phyloP scores from a whole-genome alignment of 1,140 invertebrate genomes.

The Zaprionus tsacasi region DNA sequence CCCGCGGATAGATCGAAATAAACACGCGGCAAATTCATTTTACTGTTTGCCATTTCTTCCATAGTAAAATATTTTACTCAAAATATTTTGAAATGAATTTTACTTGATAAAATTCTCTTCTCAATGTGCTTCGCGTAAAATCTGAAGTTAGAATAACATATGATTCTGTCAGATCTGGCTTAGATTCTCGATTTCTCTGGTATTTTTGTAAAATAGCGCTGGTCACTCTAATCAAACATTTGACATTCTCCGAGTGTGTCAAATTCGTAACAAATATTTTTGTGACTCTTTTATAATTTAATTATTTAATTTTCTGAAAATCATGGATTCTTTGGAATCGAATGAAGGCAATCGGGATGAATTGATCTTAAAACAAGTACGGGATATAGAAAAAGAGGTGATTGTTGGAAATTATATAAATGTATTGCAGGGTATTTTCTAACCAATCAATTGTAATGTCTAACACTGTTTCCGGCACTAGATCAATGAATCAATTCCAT shows the following conservation, averaged over 20 bases:
- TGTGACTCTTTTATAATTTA: slow-evolving; percentile 2
- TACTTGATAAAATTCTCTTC: neutral
- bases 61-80: neutral
- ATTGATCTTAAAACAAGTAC: slow-evolving; percentile 94
- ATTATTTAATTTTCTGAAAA: slow-evolving; percentile 6
- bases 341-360: slow-evolving; percentile 92
- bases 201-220: neutral
- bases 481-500: slow-evolving; percentile 93
- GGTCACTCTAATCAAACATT: slow-evolving; percentile 1
- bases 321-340: slow-evolving; percentile 32
- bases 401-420: neutral
- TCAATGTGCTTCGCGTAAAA: neutral
- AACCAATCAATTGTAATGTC: neutral
- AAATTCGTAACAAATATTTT: slow-evolving; percentile 27
- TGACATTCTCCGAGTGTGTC: slow-evolving; percentile 2
- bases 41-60: neutral
- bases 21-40: slow-evolving; percentile 21
- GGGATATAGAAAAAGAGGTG: slow-evolving; percentile 96
- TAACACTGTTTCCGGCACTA: slow-evolving; percentile 76
- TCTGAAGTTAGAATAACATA: neutral
- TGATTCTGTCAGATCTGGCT: slow-evolving; percentile 1
- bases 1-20: slow-evolving; percentile 19
- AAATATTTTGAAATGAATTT: neutral
- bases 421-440: neutral
- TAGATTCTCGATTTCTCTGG: neutral